Conservation (phyloP, 1,140 invertebrate genomes). For the Saccostrea glomerata region DNA sequence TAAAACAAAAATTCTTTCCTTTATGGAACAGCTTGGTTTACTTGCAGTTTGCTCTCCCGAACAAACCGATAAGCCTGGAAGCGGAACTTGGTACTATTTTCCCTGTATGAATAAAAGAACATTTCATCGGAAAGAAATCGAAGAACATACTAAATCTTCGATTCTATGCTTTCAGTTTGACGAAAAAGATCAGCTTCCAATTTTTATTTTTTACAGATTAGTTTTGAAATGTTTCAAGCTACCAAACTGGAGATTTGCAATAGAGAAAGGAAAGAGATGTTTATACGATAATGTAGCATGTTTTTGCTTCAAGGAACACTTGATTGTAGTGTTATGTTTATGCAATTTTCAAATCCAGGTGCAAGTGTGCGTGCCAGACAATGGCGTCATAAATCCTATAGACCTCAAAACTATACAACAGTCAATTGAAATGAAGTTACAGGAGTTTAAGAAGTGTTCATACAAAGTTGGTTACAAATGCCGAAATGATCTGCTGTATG, state of each 20-base stretch:
- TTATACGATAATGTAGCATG: not conserved
- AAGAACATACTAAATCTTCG: not conserved
- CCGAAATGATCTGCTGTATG: not conserved
- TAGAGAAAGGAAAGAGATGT: not conserved
- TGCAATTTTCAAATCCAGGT: constrained; percentile 17
- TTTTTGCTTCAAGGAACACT: not conserved
- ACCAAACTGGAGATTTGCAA: not conserved
- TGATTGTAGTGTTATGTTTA: not conserved
- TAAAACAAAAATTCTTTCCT: not conserved
- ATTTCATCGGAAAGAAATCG: not conserved
- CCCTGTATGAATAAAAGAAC: not conserved
- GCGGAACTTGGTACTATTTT: not conserved
- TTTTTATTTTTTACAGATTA: not conserved
- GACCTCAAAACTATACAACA: not conserved
- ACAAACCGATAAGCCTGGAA: not conserved
- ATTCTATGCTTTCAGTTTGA: constrained; percentile 20
- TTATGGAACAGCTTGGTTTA: not conserved
- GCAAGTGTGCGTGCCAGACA: not conserved
- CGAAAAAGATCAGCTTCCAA: not conserved
- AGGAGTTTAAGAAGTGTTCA: not conserved
- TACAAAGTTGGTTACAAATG: not conserved
- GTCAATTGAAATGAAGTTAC: not conserved
- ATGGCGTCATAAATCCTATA: not conserved
- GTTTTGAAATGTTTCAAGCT: constrained; percentile 1
- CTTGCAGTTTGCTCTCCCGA: not conserved